Base-by-base conservation (phyloP, 2,888 invertebrate species). In the Leptothorax acervorum region DNA sequence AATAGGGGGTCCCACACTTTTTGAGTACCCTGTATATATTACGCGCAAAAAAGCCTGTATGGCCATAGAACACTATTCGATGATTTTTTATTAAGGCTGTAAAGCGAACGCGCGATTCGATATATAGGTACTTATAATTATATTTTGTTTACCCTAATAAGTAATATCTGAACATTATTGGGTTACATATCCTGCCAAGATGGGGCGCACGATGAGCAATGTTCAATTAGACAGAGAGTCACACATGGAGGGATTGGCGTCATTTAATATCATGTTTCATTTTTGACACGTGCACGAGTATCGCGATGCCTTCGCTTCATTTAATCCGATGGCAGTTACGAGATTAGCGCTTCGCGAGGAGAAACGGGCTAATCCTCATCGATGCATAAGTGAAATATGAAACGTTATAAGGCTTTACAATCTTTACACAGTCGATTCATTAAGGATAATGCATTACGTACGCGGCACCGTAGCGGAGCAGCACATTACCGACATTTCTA, bases 401-500 rank as follows among this genome's bases (percentile, higher is more conserved):
- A 51, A 88, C 53, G 76, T 85, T 73, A 42, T n/a, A 35, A 62
- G 60, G 76, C 74, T 75, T 62, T 48, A 31, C 74, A 65, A 48
- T 73, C 74, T 75, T 62, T 48, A 31, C 74, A 65, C 83, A 60
- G 76, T 60, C 83, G 85, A 87, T 89, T 86, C 89, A 88, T 90
- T 89, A 87, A 82, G 78, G 82, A 88, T 87, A 84, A 87, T 88
- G 71, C 87, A 71, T 82, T 85, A 76, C 78, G 62, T 5, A 57
- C 45, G 68, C 63, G 57, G 83, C 31, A 71, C 55, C 66, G 51
- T 53, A 75, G 76, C 57, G 48, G 55, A 55, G 73, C 71, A 63
- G 85, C 60, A 86, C 86, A 83, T 89, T 89, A 86, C 84, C 85
- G 85, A 83, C 89, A 87, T 90, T 89, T 89, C 87, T 86, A 85